These are phyloP conservation scores for Epicauta chinensis DNA, from an alignment of 1,140 invertebrate genomes.

Conservation along the genomic window DNA sequence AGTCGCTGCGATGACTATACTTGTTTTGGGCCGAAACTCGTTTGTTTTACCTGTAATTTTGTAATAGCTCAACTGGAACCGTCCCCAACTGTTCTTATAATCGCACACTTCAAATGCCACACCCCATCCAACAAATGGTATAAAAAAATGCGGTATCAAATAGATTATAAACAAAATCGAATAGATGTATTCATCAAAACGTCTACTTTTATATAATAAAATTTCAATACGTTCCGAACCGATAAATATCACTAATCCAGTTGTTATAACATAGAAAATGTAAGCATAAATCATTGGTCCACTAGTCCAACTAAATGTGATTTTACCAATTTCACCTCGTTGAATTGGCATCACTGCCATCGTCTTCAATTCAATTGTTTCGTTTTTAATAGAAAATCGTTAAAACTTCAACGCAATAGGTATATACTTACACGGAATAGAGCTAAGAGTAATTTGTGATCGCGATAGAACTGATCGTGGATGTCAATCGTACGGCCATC, in stretches of 20 bases:
- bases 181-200: conserved; percentile 59
- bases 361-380: conserved; percentile 26
- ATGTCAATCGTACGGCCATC: conserved; percentile 50
- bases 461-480: conserved; percentile 56
- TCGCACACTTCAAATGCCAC: conserved; percentile 55
- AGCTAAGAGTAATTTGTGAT: conserved; percentile 53
- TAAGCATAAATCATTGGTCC: conserved; percentile 52
- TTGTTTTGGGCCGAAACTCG: too few relatives aligned
- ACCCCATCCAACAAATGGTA: conserved; percentile 58
- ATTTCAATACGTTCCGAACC: conserved; percentile 52
- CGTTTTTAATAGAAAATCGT: not conserved
- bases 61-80: conserved; percentile 42
- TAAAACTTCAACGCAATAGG: too few relatives aligned
- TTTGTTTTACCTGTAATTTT: conserved; percentile 40
- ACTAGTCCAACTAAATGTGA: conserved; percentile 54
- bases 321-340: conserved; percentile 43
- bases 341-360: conserved; percentile 55
- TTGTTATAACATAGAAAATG: conserved; percentile 50
- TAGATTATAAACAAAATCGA: conserved; percentile 55
- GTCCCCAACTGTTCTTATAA: conserved; percentile 57
- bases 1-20: not conserved
- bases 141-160: conserved; percentile 56
- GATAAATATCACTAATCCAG: conserved; percentile 48
- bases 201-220: conserved; percentile 46
- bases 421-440: conserved; percentile 45